Conservation (phyloP, 2,797 vertebrate species). For the Austrolebias charrua region DNA sequence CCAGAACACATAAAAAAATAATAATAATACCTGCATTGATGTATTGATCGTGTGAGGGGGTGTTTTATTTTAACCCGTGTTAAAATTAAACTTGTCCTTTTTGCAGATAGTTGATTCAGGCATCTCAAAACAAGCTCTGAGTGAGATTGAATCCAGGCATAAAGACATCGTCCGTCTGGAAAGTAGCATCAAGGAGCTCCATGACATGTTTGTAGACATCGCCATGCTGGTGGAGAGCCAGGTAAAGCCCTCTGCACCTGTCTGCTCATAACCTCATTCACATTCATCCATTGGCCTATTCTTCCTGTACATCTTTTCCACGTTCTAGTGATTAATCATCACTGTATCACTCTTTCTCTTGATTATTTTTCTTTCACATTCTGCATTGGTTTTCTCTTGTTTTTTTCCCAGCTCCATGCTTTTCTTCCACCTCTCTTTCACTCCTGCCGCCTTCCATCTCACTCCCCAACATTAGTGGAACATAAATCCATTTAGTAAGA, state of each 20-base stretch:
- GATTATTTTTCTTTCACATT: constrained; percentile 1
- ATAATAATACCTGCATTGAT: no score
- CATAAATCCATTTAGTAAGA: constrained; percentile 40
- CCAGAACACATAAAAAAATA: no score
- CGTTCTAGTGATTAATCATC: constrained; percentile 7
- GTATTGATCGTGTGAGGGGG: no score
- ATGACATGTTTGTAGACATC: constrained; percentile 98
- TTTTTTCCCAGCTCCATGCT: constrained; percentile 62
- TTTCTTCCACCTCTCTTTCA: constrained; percentile 29
- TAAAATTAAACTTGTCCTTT: constrained; percentile 7
- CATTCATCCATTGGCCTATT: neutral
- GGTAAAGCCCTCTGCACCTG: constrained; percentile 60
- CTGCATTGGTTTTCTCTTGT: constrained; percentile 27
- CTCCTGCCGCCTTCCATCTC: constrained; percentile 46
- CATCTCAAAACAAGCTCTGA: constrained; percentile 96
- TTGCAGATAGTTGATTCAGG: constrained; percentile 93
- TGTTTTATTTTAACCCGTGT: neutral
- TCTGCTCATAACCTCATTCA: neutral
- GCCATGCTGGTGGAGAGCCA: constrained; percentile 91
- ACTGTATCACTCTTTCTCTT: constrained; percentile 18
- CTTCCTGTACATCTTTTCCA: constrained; percentile 16
- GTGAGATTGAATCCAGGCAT: constrained; percentile 94
- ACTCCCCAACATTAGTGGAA: constrained; percentile 36
- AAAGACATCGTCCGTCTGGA: constrained; percentile 96
- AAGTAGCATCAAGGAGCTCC: constrained; percentile 97